Percentiles rank a stretch among this genome's conserved stretches.
Conservation (phyloP, 2,113 vertebrate species). For the Megatriorchis doriae region DNA sequence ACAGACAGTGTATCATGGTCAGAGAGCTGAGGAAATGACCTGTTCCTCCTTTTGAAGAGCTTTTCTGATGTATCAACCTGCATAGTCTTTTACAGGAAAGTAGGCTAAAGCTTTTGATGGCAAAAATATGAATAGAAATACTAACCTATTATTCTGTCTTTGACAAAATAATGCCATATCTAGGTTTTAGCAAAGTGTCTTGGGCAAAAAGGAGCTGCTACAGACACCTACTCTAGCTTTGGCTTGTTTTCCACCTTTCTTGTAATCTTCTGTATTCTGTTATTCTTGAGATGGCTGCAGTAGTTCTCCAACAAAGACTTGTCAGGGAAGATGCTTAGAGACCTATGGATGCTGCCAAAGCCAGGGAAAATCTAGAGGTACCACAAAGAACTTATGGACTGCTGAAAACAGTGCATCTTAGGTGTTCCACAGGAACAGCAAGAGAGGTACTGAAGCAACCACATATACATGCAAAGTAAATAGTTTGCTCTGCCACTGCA, state of each 20-base stretch:
- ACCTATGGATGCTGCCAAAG: background rate
- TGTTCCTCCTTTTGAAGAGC: background rate
- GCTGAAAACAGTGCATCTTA: slow-evolving; percentile 10
- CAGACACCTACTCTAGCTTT: background rate
- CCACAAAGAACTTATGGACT: background rate
- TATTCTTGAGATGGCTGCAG: background rate
- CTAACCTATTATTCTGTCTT: background rate
- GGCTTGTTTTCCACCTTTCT: background rate
- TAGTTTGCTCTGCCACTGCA: slow-evolving; percentile 57
- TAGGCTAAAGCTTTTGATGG: background rate
- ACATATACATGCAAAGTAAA: slow-evolving; percentile 59
- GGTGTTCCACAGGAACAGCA: slow-evolving; percentile 43
- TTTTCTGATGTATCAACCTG: background rate
- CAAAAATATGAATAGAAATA: background rate
- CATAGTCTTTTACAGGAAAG: background rate
- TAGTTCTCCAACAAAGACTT: background rate
- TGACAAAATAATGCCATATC: background rate
- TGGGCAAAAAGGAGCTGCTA: background rate
- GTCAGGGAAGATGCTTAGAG: background rate
- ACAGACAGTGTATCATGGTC: background rate
- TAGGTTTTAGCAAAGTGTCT: background rate
- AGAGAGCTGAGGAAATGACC: background rate
- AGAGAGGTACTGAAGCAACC: slow-evolving; percentile 54
- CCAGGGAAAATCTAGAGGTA: background rate
- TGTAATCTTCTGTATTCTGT: background rate